A percentile compares a stretch with the other conserved stretches of the same genome.
phyloP scores from a whole-genome alignment of 2,797 vertebrate genomes.

The Graptemys geographica region DNA sequence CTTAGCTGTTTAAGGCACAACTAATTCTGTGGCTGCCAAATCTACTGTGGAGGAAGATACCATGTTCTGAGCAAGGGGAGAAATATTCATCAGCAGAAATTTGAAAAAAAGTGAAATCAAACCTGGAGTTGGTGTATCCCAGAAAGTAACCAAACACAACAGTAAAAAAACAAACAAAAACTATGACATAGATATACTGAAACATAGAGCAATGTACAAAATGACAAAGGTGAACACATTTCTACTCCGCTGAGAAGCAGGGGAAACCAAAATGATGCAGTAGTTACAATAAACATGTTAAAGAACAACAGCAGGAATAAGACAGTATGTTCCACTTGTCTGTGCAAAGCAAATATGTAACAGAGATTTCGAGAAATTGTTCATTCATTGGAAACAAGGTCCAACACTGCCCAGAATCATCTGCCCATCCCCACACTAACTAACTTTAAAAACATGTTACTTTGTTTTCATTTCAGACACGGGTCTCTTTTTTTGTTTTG shows the following conservation, averaged over 20 bases:
- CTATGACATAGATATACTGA: not conserved
- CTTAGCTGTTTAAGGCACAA: not conserved
- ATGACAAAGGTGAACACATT: slow-evolving; percentile 14
- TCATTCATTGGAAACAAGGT: slow-evolving; percentile 24
- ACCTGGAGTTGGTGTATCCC: not conserved
- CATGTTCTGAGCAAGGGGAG: accelerated
- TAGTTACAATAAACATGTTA: not conserved
- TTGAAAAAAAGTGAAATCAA: not conserved
- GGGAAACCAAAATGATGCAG: accelerated
- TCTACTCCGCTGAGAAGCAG: slow-evolving; percentile 39
- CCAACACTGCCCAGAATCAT: not conserved
- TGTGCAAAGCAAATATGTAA: slow-evolving; percentile 38
- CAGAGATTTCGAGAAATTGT: slow-evolving; percentile 41
- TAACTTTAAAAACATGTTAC: not conserved
- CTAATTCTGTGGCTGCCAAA: not conserved
- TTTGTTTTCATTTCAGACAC: not conserved
- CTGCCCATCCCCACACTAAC: not conserved
- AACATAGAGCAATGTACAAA: not conserved
- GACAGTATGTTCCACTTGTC: not conserved
- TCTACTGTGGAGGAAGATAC: not conserved
- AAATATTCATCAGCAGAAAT: not conserved
- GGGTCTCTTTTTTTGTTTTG: accelerated
- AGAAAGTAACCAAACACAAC: accelerated
- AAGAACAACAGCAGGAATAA: slow-evolving; percentile 42
- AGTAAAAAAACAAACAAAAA: not conserved